Percentiles rank a stretch among this genome's conserved stretches.
Evolutionary conservation across 2,888 invertebrate species (phyloP).

Genomic region (Lasioglossum morio): DNA sequence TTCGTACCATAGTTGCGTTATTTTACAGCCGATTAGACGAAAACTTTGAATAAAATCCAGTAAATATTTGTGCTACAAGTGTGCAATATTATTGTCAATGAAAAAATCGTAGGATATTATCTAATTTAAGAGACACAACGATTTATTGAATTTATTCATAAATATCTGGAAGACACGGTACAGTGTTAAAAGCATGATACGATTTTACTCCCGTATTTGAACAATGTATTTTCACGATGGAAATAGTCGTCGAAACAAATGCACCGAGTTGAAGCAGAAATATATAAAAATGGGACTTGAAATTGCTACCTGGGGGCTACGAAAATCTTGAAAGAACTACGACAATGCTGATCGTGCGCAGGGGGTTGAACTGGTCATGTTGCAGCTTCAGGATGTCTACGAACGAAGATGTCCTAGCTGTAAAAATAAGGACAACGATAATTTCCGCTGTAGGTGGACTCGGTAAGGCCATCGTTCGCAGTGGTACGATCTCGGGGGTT

Average conservation of each 20-base stretch:
- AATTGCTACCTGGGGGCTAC: too few species aligned
- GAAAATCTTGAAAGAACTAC: too few species aligned
- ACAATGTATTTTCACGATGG: too few species aligned
- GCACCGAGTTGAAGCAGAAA: not conserved
- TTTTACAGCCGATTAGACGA: not conserved
- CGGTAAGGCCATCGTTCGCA: not conserved
- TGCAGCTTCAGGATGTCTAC: not conserved
- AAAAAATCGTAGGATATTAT: not conserved
- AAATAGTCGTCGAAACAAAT: too few species aligned
- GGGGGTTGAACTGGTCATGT: not conserved
- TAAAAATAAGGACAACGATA: not conserved
- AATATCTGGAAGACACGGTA: not conserved
- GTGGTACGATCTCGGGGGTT: constrained; percentile 39
- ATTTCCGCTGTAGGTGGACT: not conserved
- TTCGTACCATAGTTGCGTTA: not conserved
- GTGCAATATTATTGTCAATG: not conserved
- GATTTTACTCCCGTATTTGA: too few species aligned
- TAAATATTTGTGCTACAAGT: not conserved
- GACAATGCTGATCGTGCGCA: not conserved
- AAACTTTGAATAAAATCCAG: not conserved
- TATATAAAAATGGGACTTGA: not conserved
- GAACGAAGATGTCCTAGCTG: not conserved
- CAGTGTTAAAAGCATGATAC: too few species aligned
- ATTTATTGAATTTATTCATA: not conserved
- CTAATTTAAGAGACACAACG: not conserved